phyloP scores from a whole-genome alignment of 2,797 vertebrate species.

The Amazona finschi region DNA sequence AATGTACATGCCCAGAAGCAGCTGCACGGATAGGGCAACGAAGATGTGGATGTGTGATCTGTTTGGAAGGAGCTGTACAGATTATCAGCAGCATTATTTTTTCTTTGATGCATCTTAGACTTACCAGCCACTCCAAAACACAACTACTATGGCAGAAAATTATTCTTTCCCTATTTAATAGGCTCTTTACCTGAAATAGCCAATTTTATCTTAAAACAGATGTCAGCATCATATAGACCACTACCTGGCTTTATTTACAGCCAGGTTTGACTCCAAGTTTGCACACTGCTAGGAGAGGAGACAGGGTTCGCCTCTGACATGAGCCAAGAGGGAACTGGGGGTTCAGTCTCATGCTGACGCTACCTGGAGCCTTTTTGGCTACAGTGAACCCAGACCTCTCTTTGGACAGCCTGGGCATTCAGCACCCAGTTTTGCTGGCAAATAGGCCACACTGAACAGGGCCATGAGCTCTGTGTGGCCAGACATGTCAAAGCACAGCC shows the following conservation, averaged over 20 bases:
- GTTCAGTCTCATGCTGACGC: not conserved
- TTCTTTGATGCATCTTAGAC: accelerated
- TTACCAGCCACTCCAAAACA: not conserved
- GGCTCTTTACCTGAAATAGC: not conserved
- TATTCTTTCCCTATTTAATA: not conserved
- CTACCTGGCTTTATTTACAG: not conserved
- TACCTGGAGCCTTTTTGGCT: not conserved
- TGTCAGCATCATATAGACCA: accelerated
- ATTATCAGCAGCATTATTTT: not conserved
- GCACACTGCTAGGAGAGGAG: too few relatives aligned
- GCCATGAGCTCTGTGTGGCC: too few relatives aligned
- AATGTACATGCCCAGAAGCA: not conserved
- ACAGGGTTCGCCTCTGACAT: not conserved
- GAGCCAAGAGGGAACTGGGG: not conserved
- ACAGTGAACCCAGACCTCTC: not conserved
- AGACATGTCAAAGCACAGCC: not conserved
- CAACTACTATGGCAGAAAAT: not conserved
- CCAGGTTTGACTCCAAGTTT: not conserved
- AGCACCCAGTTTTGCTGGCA: not conserved
- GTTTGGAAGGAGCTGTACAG: not conserved
- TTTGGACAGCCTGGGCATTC: not conserved
- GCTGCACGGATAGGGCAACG: not conserved
- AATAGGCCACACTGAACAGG: not conserved
- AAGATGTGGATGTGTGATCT: not conserved
- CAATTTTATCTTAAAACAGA: not conserved